Base-by-base conservation (phyloP, 2,888 invertebrate genomes). In the Limnephilus rhombicus region DNA sequence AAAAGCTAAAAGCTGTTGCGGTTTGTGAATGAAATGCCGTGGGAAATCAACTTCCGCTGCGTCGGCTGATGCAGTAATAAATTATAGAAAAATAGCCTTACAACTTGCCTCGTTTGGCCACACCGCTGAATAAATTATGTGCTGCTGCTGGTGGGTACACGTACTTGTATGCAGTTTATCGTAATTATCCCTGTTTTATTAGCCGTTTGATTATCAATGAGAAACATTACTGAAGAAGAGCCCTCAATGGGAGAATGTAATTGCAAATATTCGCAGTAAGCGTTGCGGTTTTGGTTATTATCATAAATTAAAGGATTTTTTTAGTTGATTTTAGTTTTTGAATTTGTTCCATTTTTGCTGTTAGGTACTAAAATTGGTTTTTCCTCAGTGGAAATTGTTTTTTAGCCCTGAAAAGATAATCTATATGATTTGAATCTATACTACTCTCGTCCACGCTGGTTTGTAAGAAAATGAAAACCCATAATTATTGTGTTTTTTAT, bases 41-140 rank as follows among this genome's bases (percentile, higher is more conserved):
- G 93, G 93, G 93, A 93, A 93, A 88, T 85, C 86, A 80, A 92
- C 93, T 93, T 93, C 93, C 93, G 91, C 85, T 90, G 91, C 90
- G 90, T 89, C 80, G 91, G 92, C 45, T 82, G 91, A 29, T 89
- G 85, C 85, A n/a, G 81, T 85, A 31, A 87, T 91, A 90, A 80
- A 92, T 37, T 87, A 53, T 18, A 31, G 53, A 87, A 49, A 88
- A 80, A 80, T 53, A 45, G 86, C 80, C 18, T 11, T n/a, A 37
- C 80, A 34, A 80, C 80, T 89, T 37, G 80, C 80, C 80, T 80
- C 53, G n/a, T n/a, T 85, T 34, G 15, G 82, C 68, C 68, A 24
- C 68, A 68, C 68, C 24, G 13, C 31, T 83, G 82, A 13, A 83
- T 83, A 83, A 15, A 83, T 83, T 83, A 34, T 18, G 11, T 34